Conservation (phyloP, 2,888 invertebrate genomes). For the Polydrusus cervinus region DNA sequence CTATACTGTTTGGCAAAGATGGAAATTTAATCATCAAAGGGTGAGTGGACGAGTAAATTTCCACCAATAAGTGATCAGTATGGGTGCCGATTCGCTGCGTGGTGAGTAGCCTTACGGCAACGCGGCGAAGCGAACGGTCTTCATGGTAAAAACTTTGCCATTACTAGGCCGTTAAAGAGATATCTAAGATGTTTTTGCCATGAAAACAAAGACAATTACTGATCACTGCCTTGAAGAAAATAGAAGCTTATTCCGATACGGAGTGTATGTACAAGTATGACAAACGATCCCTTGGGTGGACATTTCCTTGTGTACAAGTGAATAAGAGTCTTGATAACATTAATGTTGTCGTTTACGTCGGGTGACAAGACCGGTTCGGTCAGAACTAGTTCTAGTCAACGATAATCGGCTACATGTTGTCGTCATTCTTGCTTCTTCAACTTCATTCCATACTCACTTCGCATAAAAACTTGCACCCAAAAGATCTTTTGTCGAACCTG, state of each 20-base stretch:
- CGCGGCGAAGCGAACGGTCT: conserved; percentile 12
- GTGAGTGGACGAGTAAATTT: conserved; percentile 46
- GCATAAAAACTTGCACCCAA: no score
- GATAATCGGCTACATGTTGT: no score
- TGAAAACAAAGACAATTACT: conserved; percentile 21
- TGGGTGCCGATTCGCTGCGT: not conserved
- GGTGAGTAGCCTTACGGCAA: conserved; percentile 16
- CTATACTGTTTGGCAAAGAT: conserved; percentile 17
- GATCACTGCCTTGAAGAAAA: conserved; percentile 34
- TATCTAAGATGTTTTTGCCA: conserved; percentile 17
- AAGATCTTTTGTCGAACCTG: conserved; percentile 24
- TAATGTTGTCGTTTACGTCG: no score
- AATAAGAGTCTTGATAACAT: no score
- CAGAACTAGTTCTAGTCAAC: no score
- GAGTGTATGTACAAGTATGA: conserved; percentile 63
- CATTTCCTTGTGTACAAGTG: no score
- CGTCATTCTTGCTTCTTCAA: no score
- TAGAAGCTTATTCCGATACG: conserved; percentile 69
- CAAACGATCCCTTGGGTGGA: no score
- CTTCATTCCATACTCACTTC: no score
- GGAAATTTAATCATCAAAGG: conserved; percentile 40
- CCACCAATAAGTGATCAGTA: conserved; percentile 30
- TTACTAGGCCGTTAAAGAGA: conserved; percentile 40
- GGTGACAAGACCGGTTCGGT: no score
- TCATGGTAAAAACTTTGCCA: conserved; percentile 29